Percentiles rank a stretch among this genome's conserved stretches.
Conservation (phyloP, 2,888 invertebrate species). For the Oscheius sp. region DNA sequence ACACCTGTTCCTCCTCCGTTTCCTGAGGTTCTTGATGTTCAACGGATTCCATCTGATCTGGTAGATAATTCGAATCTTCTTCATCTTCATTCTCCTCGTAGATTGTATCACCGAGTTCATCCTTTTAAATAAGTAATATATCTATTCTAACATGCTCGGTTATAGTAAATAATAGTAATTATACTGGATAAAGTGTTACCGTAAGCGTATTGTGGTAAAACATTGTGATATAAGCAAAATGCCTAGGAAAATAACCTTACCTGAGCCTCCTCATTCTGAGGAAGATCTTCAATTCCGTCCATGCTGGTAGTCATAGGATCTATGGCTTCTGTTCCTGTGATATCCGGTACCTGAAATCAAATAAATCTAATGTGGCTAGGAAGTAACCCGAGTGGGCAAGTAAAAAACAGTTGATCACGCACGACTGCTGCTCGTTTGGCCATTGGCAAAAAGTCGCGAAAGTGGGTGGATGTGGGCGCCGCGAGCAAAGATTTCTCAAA, state of each 20-base stretch:
- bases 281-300: slow-evolving; percentile 72
- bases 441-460: slow-evolving; percentile 26
- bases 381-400: neutral
- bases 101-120: slow-evolving; percentile 53
- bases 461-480: slow-evolving; percentile 36
- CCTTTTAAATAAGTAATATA: slow-evolving; percentile 17
- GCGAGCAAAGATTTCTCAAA: slow-evolving; percentile 30
- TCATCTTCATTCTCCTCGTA: slow-evolving; percentile 50
- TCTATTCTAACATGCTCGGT: slow-evolving; percentile 31
- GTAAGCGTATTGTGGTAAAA: neutral
- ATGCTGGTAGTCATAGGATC: slow-evolving; percentile 72
- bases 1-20: slow-evolving; percentile 31
- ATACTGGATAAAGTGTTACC: neutral
- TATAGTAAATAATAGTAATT: neutral
- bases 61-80: slow-evolving; percentile 30
- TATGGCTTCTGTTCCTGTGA: slow-evolving; percentile 69
- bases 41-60: slow-evolving; percentile 54
- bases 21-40: slow-evolving; percentile 48
- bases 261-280: slow-evolving; percentile 63
- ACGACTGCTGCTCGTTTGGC: slow-evolving; percentile 29
- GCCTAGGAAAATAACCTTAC: slow-evolving; percentile 12
- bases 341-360: slow-evolving; percentile 68
- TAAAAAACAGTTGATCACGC: slow-evolving; percentile 13
- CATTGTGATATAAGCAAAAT: slow-evolving; percentile 13
- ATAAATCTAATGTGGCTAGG: neutral